Base-by-base conservation (phyloP, 1,140 invertebrate genomes). In the Aradophagus sp. region DNA sequence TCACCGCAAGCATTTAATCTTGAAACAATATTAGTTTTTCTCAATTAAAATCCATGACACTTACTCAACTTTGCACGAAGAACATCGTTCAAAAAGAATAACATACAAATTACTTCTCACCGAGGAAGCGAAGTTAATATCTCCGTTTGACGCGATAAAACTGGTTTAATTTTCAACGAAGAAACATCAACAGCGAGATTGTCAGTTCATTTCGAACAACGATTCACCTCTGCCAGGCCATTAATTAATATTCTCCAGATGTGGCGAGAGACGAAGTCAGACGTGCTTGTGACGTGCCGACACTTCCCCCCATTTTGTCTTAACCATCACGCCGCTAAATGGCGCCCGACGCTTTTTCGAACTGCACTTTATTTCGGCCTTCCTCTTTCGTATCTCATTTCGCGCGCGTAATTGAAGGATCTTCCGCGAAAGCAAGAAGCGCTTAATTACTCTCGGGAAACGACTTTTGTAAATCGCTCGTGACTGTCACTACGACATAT, bases 221-320 rank as follows among this genome's bases (percentile, higher is more conserved):
- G 20, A 58, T 38, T 47, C 19, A 39, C 15, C 23, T 2, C 17
- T 16, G 39, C 42, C 66, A 12, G 7, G n/a, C n/a, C n/a, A n/a
- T n/a, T n/a, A n/a, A n/a, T n/a, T n/a, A 68, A 77, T 77, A 66
- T 74, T 70, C 62, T 77, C 69, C 75, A 75, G 73, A 77, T 77
- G 69, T 42, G 38, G 15, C 14, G 17, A 48, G 27, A n/a, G n/a
- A n/a, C n/a, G n/a, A 32, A 38, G 14, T 50, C 15, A 41, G 38
- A 36, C 32, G 32, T 13, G 27, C 45, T 56, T 47, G 31, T 48
- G 52, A 52, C 67, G 17, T 10, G 45, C 34, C 45, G 55, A 59
- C 39, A 39, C 31, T 53, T 52, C 61, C 23, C 7, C 29, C 19
- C 34, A 45, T 29, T 23, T 27, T 36, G 42, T 39, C 34, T 34